Percentiles rank a stretch among this genome's conserved stretches.
phyloP scores from a whole-genome alignment of 2,888 invertebrate genomes.

The Malachius bipustulatus region DNA sequence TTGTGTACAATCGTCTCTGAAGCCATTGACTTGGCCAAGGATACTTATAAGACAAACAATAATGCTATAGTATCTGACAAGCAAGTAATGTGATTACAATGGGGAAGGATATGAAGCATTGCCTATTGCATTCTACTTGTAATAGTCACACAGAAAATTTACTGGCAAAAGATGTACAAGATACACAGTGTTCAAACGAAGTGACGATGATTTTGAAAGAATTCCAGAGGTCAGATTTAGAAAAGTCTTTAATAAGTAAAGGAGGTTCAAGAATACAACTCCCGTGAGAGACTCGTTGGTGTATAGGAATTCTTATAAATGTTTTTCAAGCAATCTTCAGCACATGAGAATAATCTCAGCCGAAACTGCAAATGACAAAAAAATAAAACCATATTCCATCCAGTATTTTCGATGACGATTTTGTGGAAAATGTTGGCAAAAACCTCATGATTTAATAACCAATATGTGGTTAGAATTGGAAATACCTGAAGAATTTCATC shows the following conservation, averaged over 20 bases:
- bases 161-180: conserved; percentile 2
- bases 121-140: conserved; percentile 2
- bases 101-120: conserved; percentile 2
- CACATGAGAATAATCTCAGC: conserved; percentile 1
- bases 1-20: conserved; percentile 2
- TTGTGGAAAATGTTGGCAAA: not conserved
- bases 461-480: conserved; percentile 1
- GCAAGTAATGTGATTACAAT: not conserved
- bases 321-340: conserved; percentile 3
- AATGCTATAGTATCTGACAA: conserved; percentile 1
- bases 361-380: conserved; percentile 1
- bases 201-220: conserved; percentile 1
- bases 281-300: conserved; percentile 1
- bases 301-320: conserved; percentile 1
- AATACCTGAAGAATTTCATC: not conserved
- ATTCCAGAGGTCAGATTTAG: conserved; percentile 2
- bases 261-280: conserved; percentile 3
- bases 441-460: not conserved
- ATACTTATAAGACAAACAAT: not conserved
- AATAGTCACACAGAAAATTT: not conserved
- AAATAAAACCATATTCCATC: not conserved
- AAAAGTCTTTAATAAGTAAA: not conserved
- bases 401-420: not conserved
- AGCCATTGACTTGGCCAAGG: conserved; percentile 2
- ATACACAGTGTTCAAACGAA: not conserved